Evolutionary conservation across 2,797 vertebrate genomes (phyloP), one percentile per base, ranked within the genome.

Genomic region (Silurus aristotelis): DNA sequence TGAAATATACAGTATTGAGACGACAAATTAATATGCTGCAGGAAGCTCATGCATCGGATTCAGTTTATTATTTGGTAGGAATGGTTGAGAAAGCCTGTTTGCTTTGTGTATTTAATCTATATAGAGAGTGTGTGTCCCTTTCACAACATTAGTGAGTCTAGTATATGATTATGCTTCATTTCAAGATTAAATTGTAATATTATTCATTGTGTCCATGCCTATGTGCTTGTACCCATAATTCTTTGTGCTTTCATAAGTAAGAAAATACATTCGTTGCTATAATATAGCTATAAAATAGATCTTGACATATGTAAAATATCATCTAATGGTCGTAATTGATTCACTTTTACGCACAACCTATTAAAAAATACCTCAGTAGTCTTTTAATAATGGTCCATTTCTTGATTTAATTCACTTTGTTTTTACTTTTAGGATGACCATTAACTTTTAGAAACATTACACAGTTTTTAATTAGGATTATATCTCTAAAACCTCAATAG

Each of bases 11-110:
- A 52, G 48, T 52, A 80, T 80, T 52, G 43, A 64, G 3, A 15
- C 61, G 22, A 52, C 10, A 27, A 79, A 20, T 78, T 78, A 61
- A 78, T 78, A 63, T 78, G 31, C 76, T 63, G 61, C 52, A 61
- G 78, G 78, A 66, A 19, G 78, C 78, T 80, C 61, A 25, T 27
- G 48, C 43, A 52, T 27, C 8, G 15, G 14, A 15, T 64, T 13
- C 7, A 27, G 7, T 52, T 25, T 66, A 80, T 64, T 80, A 52
- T 27, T 27, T 25, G 22, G 14, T 12, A 6, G 6, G 5, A 48
- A 80, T 2, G 22, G n/a, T 17, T 1, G 12, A 52, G 17, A 46
- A 70, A 64, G 46, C 46, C 6, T 27, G 43, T 64, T 64, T 80
- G 78, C 46, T 25, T 3, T 52, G 61, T 48, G 78, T 19, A 80